phyloP scores from a whole-genome alignment of 2,888 invertebrate species.

The Iphiclides podalirius region DNA sequence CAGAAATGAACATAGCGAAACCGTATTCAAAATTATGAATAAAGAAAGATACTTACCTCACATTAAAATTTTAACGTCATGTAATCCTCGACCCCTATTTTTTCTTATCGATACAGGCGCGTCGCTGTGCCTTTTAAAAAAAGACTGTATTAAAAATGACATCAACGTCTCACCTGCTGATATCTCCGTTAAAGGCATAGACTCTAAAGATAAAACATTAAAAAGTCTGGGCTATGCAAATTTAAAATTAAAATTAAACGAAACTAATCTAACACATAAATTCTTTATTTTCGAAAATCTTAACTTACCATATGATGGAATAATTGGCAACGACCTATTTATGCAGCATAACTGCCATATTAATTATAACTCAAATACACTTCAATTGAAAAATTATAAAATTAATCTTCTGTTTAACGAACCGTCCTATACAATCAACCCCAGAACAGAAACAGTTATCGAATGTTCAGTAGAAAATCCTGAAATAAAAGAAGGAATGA shows the following conservation, averaged over 20 bases:
- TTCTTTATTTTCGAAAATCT: constrained; percentile 13
- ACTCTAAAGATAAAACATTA: neutral
- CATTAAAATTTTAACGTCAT: neutral
- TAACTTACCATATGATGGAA: constrained; percentile 25
- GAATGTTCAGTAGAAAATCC: constrained; percentile 32
- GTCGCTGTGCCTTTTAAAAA: too few species aligned
- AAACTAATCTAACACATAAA: neutral
- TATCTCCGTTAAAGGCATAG: neutral
- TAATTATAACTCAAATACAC: constrained; percentile 17
- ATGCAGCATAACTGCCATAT: constrained; percentile 24
- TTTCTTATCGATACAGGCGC: too few species aligned
- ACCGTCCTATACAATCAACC: constrained; percentile 6
- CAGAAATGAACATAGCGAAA: neutral
- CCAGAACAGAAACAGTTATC: constrained; percentile 28
- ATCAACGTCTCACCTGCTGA: neutral
- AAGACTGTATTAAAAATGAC: too few species aligned
- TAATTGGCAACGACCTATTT: constrained; percentile 21
- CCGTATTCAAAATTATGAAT: neutral
- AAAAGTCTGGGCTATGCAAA: neutral
- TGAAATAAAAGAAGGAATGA: constrained; percentile 29
- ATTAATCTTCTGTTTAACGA: constrained; percentile 20
- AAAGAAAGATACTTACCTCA: neutral
- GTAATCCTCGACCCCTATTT: neutral
- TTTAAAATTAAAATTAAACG: neutral
- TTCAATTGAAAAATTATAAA: constrained; percentile 21